A percentile compares a stretch with the other conserved stretches of the same genome.
phyloP scores from a whole-genome alignment of 1,140 invertebrate species.

The Formica selysi region DNA sequence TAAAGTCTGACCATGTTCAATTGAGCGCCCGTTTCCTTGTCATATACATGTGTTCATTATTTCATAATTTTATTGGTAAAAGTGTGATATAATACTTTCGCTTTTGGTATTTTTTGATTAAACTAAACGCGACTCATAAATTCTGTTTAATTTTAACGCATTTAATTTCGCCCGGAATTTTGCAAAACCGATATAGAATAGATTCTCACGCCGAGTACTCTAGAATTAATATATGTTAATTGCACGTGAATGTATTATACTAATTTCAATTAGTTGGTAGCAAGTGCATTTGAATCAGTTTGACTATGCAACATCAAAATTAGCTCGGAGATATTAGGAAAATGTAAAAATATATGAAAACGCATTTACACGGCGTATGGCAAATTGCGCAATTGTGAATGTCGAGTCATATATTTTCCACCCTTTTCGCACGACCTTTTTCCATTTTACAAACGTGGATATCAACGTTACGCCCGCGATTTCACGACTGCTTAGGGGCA shows the following conservation, averaged over 20 bases:
- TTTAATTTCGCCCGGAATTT: background rate
- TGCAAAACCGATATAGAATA: background rate
- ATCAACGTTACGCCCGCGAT: background rate
- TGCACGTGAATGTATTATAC: background rate
- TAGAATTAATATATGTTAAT: background rate
- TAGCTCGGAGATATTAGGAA: background rate
- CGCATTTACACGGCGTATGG: no score
- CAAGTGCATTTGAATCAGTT: conserved; percentile 4
- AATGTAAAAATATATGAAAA: background rate
- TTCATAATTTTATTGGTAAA: background rate
- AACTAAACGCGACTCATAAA: background rate
- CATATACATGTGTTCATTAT: background rate
- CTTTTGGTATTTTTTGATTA: background rate
- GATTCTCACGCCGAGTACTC: background rate
- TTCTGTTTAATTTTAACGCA: no score
- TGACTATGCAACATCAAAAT: background rate
- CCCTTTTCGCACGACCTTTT: background rate
- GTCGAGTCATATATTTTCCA: background rate
- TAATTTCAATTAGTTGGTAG: background rate
- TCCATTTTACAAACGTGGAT: background rate
- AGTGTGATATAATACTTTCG: background rate
- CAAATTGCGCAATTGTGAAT: conserved; percentile 1
- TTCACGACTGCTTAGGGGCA: background rate
- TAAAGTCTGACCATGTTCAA: conserved; percentile 19
- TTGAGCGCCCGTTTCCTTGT: background rate